phyloP scores from a whole-genome alignment of 30 jellyfish, hydroid and myxozoan genomes.

The Hydra vulgaris region DNA sequence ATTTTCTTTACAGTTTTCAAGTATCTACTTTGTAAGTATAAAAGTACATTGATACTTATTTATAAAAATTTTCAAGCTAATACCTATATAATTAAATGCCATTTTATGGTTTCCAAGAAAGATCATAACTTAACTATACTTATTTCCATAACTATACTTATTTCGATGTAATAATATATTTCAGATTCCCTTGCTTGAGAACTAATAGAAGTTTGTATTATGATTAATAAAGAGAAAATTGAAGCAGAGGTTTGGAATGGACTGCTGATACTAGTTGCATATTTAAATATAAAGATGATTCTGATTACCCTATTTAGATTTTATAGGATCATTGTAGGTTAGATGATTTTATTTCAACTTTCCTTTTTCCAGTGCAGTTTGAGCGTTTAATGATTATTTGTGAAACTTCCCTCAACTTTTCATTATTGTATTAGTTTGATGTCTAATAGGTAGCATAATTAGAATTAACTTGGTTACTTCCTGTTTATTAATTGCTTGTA shows the following conservation, averaged over 20 bases:
- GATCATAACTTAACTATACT: too few relatives aligned
- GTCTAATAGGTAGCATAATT: slow-evolving; percentile 12
- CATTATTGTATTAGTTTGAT: slow-evolving; percentile 8
- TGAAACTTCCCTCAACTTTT: slow-evolving; percentile 17
- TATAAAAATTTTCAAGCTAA: too few relatives aligned
- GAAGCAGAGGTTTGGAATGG: too few relatives aligned
- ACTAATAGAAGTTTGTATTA: too few relatives aligned
- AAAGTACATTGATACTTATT: too few relatives aligned
- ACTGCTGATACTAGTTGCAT: too few relatives aligned
- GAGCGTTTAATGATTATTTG: slow-evolving; percentile 18
- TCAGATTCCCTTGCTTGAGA: too few relatives aligned
- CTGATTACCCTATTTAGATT: neutral
- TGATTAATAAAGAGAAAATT: too few relatives aligned
- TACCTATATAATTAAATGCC: too few relatives aligned
- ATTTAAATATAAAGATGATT: neutral
- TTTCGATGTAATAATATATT: too few relatives aligned
- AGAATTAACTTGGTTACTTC: slow-evolving; percentile 13
- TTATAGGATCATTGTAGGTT: neutral
- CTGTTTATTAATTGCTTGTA: slow-evolving; percentile 16
- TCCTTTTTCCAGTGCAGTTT: slow-evolving; percentile 29
- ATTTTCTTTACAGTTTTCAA: neutral
- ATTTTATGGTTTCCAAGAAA: too few relatives aligned
- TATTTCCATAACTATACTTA: too few relatives aligned
- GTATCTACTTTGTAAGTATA: neutral
- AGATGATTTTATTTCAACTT: neutral